A percentile compares a stretch with the other conserved stretches of the same genome.
Evolutionary conservation across 2,888 invertebrate genomes (phyloP).

Genomic region (Epirrhoe alternata): DNA sequence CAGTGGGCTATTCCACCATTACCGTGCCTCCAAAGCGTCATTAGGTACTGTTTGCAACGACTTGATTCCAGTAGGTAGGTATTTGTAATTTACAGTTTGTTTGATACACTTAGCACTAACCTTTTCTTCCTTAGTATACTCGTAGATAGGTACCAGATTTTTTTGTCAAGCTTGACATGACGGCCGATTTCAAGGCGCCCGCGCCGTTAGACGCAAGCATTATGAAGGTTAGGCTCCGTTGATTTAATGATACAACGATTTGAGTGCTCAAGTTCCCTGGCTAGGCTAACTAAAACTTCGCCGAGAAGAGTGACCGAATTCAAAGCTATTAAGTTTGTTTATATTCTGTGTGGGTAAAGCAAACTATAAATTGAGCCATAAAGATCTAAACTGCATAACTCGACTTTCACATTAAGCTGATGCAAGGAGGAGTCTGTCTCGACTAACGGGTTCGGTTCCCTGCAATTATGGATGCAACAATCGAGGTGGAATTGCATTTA

Average conservation of each 20-base stretch:
- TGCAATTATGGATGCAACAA: slow-evolving; percentile 27
- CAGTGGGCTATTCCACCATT: slow-evolving; percentile 10
- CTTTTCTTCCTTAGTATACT: not conserved
- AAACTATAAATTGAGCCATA: slow-evolving; percentile 19
- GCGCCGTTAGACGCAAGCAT: too few species aligned
- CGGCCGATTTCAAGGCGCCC: too few species aligned
- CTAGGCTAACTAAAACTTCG: not conserved
- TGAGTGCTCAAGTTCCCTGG: not conserved
- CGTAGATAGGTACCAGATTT: not conserved
- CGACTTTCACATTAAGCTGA: slow-evolving; percentile 19
- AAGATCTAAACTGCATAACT: slow-evolving; percentile 9
- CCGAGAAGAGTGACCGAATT: not conserved
- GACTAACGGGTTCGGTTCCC: slow-evolving; percentile 23
- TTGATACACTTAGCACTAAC: not conserved
- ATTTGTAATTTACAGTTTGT: slow-evolving; percentile 3
- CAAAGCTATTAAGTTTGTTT: not conserved
- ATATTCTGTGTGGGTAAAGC: not conserved
- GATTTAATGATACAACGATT: too few species aligned
- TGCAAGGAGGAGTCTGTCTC: slow-evolving; percentile 19
- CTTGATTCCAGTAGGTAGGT: not conserved
- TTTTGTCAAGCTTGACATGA: too few species aligned
- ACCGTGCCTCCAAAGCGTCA: slow-evolving; percentile 13
- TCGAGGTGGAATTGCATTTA: slow-evolving; percentile 13
- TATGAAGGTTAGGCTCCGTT: too few species aligned
- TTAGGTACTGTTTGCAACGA: slow-evolving; percentile 11